Evolutionary conservation across 92 coral and sea anemone genomes (phyloP), one percentile per base, ranked within the genome.

Genomic region (Epizoanthus rinbou): DNA sequence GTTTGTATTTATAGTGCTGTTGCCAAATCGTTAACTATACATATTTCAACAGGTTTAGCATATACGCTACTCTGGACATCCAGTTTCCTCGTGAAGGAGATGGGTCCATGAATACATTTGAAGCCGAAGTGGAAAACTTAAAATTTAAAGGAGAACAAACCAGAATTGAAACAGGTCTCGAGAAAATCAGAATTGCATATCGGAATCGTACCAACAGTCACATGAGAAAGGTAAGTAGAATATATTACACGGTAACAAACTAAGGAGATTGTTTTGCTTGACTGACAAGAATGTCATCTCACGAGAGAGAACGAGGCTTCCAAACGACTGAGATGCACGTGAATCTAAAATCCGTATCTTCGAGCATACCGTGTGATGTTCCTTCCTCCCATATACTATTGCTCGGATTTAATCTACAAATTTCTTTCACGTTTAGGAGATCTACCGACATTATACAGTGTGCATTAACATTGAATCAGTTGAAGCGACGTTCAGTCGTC

Each of bases 161-260:
- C 10, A 74, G 45, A 14, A 74, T 74, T 15, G 64, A 74, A 15
- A 14, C 80, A 74, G 80, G 80, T 13, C 22, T 74, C 45, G 80
- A 74, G 35, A 45, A 41, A 6, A 74, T 74, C 80, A 15, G 35
- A 21, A 74, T 16, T 8, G 80, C 64, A 11, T 74, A 53, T 74
- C 43, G 5, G 18, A 74, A 28, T 28, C 80, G 39, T 18, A 65
- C 6, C 1, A 39, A 65, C 22, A 21, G 7, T 13, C 3, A 21
- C 22, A 3, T 6, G 43, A 13, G 43, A 13, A 65, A 65, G 43
- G 70, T 65, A 65, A 25, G 0, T 16, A 9, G 2, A 24, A 7
- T 65, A 13, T 21, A 24, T 10, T 21, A 11, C 6, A 37, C 6
- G 43, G 43, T 37, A 37, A 4, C 43, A 5, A 0, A 11, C 8